Evolutionary conservation across 2,113 vertebrate genomes (phyloP).

Genomic region (Salminus brasiliensis): DNA sequence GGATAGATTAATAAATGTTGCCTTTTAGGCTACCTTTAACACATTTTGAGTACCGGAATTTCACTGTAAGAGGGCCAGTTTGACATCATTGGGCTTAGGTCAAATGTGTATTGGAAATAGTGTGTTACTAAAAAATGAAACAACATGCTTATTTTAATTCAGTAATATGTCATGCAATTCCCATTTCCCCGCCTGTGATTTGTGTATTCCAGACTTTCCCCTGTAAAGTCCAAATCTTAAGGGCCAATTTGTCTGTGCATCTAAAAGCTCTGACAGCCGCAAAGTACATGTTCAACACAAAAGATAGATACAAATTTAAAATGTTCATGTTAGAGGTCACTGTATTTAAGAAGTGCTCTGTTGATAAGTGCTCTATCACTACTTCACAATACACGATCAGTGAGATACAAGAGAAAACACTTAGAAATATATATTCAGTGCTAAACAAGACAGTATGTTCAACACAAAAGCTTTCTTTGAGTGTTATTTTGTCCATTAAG

Average conservation of each 20-base stretch:
- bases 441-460: neutral
- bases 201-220: neutral
- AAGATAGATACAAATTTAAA: neutral
- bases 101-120: no score
- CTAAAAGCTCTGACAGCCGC: no score
- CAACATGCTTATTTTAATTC: neutral
- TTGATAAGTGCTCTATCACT: neutral
- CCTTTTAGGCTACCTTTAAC: no score
- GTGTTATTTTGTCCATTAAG: neutral
- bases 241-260: neutral
- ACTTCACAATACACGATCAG: conserved; percentile 11
- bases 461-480: neutral
- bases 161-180: neutral
- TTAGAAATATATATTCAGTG: neutral
- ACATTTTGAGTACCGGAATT: no score
- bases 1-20: no score
- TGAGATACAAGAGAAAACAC: neutral
- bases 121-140: neutral
- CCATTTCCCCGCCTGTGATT: neutral
- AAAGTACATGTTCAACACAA: no score
- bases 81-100: no score
- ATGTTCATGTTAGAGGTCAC: neutral
- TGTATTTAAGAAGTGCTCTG: conserved; percentile 16
- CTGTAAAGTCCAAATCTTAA: neutral
- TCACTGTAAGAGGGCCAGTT: neutral